phyloP scores from a whole-genome alignment of 2,113 vertebrate species.

The Tupaia tana region DNA sequence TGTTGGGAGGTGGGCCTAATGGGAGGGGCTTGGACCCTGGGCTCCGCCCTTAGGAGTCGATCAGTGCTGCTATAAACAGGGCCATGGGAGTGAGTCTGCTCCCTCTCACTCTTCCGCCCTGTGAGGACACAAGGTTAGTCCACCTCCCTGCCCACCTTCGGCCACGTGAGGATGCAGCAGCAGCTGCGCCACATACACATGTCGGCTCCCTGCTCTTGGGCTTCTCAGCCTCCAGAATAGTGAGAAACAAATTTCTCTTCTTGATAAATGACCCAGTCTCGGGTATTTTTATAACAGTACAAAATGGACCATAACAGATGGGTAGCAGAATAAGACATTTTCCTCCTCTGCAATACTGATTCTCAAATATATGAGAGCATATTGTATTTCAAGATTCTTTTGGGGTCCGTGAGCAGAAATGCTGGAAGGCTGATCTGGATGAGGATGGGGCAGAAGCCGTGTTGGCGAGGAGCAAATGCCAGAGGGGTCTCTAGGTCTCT shows the following conservation, averaged over 20 bases:
- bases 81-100: rapidly evolving
- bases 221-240: background rate
- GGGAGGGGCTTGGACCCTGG: background rate
- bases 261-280: background rate
- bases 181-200: no score
- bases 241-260: background rate
- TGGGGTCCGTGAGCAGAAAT: background rate
- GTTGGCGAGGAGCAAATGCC: background rate
- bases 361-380: background rate
- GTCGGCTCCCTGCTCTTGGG: background rate
- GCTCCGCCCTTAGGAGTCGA: background rate
- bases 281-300: background rate
- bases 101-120: background rate
- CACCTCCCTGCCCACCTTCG: no score
- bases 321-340: background rate
- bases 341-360: background rate
- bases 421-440: background rate
- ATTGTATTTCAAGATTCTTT: background rate
- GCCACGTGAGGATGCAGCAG: background rate
- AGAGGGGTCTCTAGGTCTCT: background rate
- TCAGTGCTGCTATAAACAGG: background rate
- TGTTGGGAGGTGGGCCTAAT: background rate
- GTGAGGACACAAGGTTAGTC: background rate
- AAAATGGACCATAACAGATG: background rate
- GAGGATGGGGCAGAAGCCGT: background rate